Conservation (phyloP, 1,140 invertebrate genomes). For the Zaprionus africanus region DNA sequence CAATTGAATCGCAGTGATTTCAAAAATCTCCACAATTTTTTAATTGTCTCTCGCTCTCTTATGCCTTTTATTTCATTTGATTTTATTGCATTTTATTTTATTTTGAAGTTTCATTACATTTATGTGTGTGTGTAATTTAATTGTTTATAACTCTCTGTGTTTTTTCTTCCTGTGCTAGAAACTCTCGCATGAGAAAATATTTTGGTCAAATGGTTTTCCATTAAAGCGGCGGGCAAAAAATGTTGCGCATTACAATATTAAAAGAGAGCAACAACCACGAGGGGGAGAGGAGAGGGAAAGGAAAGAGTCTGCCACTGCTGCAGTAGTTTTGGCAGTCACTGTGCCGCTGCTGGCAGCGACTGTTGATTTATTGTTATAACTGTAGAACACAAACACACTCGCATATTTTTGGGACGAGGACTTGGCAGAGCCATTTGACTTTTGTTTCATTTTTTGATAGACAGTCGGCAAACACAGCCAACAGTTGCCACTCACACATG, state of each 20-base stretch:
- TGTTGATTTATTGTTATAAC: slow-evolving; percentile 83
- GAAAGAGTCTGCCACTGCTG: not conserved
- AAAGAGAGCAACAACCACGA: slow-evolving; percentile 55
- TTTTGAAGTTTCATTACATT: slow-evolving; percentile 18
- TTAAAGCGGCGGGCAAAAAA: slow-evolving; percentile 62
- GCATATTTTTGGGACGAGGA: slow-evolving; percentile 55
- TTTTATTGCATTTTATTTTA: not conserved
- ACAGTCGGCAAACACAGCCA: slow-evolving; percentile 69
- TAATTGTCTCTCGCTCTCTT: slow-evolving; percentile 44
- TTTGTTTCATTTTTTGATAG: slow-evolving; percentile 80
- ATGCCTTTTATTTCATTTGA: not conserved
- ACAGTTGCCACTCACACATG: slow-evolving; percentile 16
- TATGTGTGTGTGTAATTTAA: slow-evolving; percentile 36
- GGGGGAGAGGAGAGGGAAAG: too few species aligned
- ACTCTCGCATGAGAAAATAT: slow-evolving; percentile 38
- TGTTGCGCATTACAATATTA: slow-evolving; percentile 80
- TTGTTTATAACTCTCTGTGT: slow-evolving; percentile 29
- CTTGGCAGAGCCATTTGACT: slow-evolving; percentile 60
- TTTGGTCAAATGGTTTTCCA: slow-evolving; percentile 66
- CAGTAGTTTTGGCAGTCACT: slow-evolving; percentile 49
- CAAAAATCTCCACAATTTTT: slow-evolving; percentile 51
- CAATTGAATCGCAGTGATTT: slow-evolving; percentile 18
- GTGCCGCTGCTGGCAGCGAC: slow-evolving; percentile 60
- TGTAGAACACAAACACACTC: slow-evolving; percentile 47
- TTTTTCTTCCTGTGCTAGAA: slow-evolving; percentile 31